phyloP scores from a whole-genome alignment of 2,113 vertebrate genomes.

The Rhinopomastus cyanomelas region DNA sequence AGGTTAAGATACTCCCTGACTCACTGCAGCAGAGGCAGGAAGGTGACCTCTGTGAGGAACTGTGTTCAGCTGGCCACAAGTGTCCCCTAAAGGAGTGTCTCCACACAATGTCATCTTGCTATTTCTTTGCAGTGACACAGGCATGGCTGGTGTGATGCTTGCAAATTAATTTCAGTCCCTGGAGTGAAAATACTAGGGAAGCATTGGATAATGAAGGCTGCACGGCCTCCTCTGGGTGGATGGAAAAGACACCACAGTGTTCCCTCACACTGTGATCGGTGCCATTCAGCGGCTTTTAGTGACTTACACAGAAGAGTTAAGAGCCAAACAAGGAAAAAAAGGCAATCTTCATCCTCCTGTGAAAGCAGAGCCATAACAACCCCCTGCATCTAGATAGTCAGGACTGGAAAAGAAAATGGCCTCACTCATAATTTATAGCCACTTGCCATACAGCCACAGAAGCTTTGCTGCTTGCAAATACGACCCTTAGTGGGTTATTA shows the following conservation, averaged over 20 bases:
- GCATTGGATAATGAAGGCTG: neutral
- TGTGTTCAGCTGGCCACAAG: neutral
- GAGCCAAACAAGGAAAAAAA: neutral
- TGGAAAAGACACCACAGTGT: neutral
- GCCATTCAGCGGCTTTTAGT: neutral
- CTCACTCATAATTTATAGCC: slow-evolving; percentile 35
- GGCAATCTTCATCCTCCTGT: neutral
- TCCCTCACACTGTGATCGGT: neutral
- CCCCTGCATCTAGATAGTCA: neutral
- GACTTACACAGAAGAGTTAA: neutral
- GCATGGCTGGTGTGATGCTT: neutral
- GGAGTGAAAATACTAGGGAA: neutral
- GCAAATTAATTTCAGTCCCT: neutral
- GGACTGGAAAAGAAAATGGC: slow-evolving; percentile 13
- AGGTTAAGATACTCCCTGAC: neutral
- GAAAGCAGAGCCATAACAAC: neutral
- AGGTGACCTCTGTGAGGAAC: neutral
- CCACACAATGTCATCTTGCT: neutral
- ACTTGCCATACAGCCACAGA: neutral
- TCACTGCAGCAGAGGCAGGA: neutral
- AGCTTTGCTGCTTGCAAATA: slow-evolving; percentile 26
- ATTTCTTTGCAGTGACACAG: neutral
- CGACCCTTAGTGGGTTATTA: slow-evolving; percentile 56
- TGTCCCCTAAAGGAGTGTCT: neutral
- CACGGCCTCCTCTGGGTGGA: neutral